Conservation (phyloP, 1,140 invertebrate species). For the Anastrepha ludens region DNA sequence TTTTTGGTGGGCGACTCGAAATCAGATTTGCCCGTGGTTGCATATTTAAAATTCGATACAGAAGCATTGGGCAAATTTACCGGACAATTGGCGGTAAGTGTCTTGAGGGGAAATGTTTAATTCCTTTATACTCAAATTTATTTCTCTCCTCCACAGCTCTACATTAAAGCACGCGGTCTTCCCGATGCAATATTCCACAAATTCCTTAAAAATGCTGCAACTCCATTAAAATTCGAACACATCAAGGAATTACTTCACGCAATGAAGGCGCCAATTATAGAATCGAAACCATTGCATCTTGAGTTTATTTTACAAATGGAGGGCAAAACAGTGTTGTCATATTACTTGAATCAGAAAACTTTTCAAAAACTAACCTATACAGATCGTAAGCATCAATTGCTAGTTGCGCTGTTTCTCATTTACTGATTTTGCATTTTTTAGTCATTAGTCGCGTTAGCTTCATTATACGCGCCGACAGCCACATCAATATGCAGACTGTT, state of each 20-base stretch:
- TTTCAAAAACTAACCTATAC: slow-evolving; percentile 74
- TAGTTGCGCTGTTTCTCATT: background rate
- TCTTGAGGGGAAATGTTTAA: background rate
- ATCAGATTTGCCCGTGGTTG: slow-evolving; percentile 79
- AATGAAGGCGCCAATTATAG: slow-evolving; percentile 75
- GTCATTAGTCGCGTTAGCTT: slow-evolving; percentile 65
- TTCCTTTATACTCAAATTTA: background rate
- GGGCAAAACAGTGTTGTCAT: slow-evolving; percentile 77
- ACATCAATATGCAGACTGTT: slow-evolving; percentile 71
- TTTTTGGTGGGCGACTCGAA: slow-evolving; percentile 78
- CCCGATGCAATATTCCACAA: slow-evolving; percentile 70
- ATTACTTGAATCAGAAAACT: slow-evolving; percentile 77
- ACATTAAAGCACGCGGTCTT: slow-evolving; percentile 77
- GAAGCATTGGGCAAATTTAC: slow-evolving; percentile 78
- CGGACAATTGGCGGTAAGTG: slow-evolving; percentile 76
- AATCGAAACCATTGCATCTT: slow-evolving; percentile 75
- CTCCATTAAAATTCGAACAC: slow-evolving; percentile 73
- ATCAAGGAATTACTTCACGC: slow-evolving; percentile 75
- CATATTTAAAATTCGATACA: slow-evolving; percentile 78
- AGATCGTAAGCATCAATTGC: slow-evolving; percentile 68
- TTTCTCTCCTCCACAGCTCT: slow-evolving; percentile 71
- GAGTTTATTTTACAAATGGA: slow-evolving; percentile 78
- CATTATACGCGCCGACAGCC: slow-evolving; percentile 68
- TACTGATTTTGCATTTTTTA: slow-evolving; percentile 50
- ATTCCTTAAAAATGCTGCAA: slow-evolving; percentile 71